Evolutionary conservation across 2,888 invertebrate genomes (phyloP).

Genomic region (Lasiommata megera): DNA sequence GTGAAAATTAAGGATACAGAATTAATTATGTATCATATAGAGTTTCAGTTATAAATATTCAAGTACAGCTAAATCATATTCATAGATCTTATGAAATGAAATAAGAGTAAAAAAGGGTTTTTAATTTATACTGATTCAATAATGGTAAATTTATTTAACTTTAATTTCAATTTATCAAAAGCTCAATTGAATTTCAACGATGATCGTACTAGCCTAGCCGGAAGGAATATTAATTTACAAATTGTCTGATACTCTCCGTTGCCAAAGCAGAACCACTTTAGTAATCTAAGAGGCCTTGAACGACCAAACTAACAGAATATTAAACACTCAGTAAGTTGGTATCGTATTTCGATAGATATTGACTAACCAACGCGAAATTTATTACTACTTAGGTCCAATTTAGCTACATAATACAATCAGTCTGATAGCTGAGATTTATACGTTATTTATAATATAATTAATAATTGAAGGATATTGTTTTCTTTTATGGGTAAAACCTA

Average conservation of each 20-base stretch:
- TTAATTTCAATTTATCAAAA: neutral
- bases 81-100: too few species aligned
- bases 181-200: neutral
- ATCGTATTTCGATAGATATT: neutral
- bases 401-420: neutral
- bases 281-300: neutral
- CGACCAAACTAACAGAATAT: slow-evolving; percentile 5
- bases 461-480: too few species aligned
- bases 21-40: too few species aligned
- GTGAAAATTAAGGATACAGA: too few species aligned
- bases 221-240: slow-evolving; percentile 1
- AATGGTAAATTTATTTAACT: neutral
- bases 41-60: too few species aligned
- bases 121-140: neutral
- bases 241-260: neutral
- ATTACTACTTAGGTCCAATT: neutral
- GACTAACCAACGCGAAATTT: neutral
- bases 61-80: too few species aligned
- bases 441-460: too few species aligned
- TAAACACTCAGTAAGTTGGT: neutral
- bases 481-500: too few species aligned
- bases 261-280: neutral
- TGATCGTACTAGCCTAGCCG: neutral
- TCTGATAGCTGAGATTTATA: neutral
- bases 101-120: too few species aligned